These are phyloP conservation scores for Corythoichthys haematopterus DNA, from an alignment of 2,113 vertebrate genomes.

Conservation along the genomic window DNA sequence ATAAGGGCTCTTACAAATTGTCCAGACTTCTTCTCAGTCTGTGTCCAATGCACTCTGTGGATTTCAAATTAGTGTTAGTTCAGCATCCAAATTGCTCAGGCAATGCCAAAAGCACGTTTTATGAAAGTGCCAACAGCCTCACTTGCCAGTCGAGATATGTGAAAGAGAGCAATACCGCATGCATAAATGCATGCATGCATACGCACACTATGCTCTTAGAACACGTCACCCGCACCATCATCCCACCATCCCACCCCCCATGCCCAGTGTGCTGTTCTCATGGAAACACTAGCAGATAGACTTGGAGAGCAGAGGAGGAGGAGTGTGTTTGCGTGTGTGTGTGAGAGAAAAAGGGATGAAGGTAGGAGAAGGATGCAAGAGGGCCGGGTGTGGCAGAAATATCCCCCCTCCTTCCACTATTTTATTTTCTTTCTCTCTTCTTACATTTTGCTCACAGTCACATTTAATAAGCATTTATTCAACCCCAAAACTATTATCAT, in stretches of 20 bases:
- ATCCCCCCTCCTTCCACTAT: slow-evolving; percentile 3
- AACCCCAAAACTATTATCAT: slow-evolving; percentile 43
- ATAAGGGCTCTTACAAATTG: slow-evolving; percentile 3
- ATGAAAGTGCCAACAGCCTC: slow-evolving; percentile 40
- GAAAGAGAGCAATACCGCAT: slow-evolving; percentile 44
- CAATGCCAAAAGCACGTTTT: slow-evolving; percentile 51
- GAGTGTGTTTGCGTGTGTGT: slow-evolving; percentile 22
- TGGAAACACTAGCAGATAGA: slow-evolving; percentile 74
- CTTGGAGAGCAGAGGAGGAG: slow-evolving; percentile 55
- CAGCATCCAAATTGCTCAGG: slow-evolving; percentile 34
- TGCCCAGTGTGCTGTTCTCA: slow-evolving; percentile 69
- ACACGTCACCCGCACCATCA: slow-evolving; percentile 54
- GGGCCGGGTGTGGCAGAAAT: slow-evolving; percentile 63
- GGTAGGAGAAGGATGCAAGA: slow-evolving; percentile 45
- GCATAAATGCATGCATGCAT: not conserved
- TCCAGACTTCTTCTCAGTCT: slow-evolving; percentile 29
- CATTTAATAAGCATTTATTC: slow-evolving; percentile 45
- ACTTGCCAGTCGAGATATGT: slow-evolving; percentile 42
- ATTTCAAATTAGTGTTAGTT: slow-evolving; percentile 32
- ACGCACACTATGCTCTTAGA: slow-evolving; percentile 44
- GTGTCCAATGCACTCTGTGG: slow-evolving; percentile 21
- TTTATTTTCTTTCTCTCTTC: slow-evolving; percentile 17
- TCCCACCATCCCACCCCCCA: slow-evolving; percentile 24
- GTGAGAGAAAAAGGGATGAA: slow-evolving; percentile 25
- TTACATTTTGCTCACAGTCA: slow-evolving; percentile 38